Base-by-base conservation (phyloP, 2,888 invertebrate species). In the Zonitis immaculata region DNA sequence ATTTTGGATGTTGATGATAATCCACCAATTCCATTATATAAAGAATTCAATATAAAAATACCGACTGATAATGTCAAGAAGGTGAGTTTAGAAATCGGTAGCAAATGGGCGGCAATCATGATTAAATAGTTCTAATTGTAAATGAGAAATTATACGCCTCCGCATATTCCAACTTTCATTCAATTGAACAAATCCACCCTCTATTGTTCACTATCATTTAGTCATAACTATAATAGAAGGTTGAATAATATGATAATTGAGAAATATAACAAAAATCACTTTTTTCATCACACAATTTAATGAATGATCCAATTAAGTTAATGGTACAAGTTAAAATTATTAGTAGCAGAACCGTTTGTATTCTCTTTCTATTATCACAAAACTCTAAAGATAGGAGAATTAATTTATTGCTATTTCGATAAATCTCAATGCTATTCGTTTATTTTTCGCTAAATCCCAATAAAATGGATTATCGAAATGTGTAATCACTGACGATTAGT, bases 1-100 rank as follows among this genome's bases (percentile, higher is more conserved):
- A 64, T 83, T 27, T 73, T 82, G 58, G 80, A 82, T 59, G 76
- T 78, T 44, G 75, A 79, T 59, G 78, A 78, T 58, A 78, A 78
- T 69, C 73, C 75, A 1, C 79, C 79, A 0, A 57, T 66, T n/a
- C 64, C 73, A 8, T 77, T 78, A 51, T 69, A 69, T 1, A 61
- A 67, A 26, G 63, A 64, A 46, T 69, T 76, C n/a, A 63, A 67
- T 25, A 71, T 77, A 42, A 62, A 62, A 20, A 63, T 78, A 22
- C 49, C 62, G 6, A 71, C 72, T 6, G 62, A 60, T 43, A 55
- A 57, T 43, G 62, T 70, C 8, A 59, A 56, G 44, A 69, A 70
- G 67, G 73, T 71, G 57, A 66, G 66, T 11, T 6, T 26, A n/a
- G n/a, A n/a, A n/a, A n/a, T n/a, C n/a, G n/a, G n/a, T n/a, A n/a